These are phyloP conservation scores for Mesoclemmys tuberculata DNA, from an alignment of 2,113 vertebrate genomes.

Conservation along the genomic window DNA sequence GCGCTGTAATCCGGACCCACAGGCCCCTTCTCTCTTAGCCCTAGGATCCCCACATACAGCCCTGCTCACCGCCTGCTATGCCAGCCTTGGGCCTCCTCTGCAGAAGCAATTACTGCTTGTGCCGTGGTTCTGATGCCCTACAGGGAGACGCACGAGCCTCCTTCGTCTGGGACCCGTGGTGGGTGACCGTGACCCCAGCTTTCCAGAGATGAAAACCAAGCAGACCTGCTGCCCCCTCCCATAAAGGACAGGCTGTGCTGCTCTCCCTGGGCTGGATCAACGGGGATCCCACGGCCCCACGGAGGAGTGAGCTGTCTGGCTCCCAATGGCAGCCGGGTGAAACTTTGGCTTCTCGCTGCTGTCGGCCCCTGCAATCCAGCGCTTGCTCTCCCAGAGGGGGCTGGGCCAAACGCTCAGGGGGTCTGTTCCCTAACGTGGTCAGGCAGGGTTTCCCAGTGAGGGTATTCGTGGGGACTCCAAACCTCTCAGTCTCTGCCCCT, in stretches of 20 bases:
- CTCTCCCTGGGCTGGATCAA: too few relatives aligned
- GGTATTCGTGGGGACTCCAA: background rate
- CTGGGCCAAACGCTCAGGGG: background rate
- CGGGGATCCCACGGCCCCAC: too few relatives aligned
- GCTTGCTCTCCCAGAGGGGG: background rate
- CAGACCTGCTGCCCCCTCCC: too few relatives aligned
- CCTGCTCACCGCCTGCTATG: background rate
- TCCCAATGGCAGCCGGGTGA: background rate
- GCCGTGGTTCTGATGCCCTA: background rate
- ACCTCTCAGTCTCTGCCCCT: background rate
- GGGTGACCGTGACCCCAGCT: background rate
- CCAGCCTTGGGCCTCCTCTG: background rate
- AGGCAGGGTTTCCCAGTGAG: background rate
- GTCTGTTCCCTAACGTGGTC: background rate
- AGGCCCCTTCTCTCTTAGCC: background rate
- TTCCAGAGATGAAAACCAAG: background rate
- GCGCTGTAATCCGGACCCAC: too few relatives aligned
- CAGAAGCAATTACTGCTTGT: background rate
- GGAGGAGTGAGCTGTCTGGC: background rate
- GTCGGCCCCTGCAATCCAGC: background rate
- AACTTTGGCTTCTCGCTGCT: background rate
- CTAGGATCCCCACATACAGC: background rate
- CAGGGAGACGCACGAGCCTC: background rate
- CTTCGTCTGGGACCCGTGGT: too few relatives aligned
- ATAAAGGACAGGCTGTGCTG: too few relatives aligned